phyloP scores from a whole-genome alignment of 2,113 vertebrate species.

The Antigone vipio region DNA sequence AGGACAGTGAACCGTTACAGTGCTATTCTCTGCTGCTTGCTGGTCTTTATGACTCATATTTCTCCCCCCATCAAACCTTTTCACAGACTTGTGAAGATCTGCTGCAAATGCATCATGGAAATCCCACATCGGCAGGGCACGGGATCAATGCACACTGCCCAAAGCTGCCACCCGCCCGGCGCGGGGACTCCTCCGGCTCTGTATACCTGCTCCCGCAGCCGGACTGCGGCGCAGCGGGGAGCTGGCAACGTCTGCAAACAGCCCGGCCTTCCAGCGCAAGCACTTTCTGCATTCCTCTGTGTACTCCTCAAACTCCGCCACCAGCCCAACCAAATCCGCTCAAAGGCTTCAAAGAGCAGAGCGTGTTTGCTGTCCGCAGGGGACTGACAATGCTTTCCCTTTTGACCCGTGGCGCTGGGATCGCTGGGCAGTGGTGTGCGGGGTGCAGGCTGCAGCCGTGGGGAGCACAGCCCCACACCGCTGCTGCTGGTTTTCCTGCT shows the following conservation, averaged over 20 bases:
- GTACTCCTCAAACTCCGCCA: not conserved
- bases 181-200: accelerated
- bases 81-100: not conserved
- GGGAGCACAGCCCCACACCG: not conserved
- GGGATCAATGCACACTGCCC: not conserved
- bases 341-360: not conserved
- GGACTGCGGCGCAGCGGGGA: not conserved
- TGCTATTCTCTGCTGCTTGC: not conserved
- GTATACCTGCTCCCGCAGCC: accelerated
- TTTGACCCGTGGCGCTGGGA: not conserved
- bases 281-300: not conserved
- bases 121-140: accelerated
- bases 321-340: not conserved
- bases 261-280: not conserved
- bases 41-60: not conserved
- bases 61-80: not conserved
- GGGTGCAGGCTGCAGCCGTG: not conserved
- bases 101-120: not conserved
- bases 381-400: constrained; percentile 1
- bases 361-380: not conserved
- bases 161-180: not conserved
- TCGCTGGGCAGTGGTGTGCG: accelerated
- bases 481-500: not conserved
- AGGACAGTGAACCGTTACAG: not conserved
- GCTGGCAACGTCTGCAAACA: not conserved